These are phyloP conservation scores for Meiosimyza platycephala DNA, from an alignment of 2,888 invertebrate genomes.

Conservation along the genomic window DNA sequence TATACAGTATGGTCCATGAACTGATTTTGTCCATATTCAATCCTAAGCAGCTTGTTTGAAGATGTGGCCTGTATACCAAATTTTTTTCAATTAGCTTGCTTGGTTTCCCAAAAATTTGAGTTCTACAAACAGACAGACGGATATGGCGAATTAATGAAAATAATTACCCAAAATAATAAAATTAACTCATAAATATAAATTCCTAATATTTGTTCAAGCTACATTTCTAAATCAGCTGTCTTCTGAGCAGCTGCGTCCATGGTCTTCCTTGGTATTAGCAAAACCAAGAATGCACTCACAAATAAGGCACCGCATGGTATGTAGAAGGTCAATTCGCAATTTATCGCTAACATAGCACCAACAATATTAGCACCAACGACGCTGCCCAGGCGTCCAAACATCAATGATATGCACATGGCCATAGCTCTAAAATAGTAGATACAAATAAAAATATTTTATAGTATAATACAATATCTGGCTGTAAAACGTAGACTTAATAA, in stretches of 20 bases:
- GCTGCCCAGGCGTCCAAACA: constrained; percentile 69
- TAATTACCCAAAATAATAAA: no score
- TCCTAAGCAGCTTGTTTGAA: no score
- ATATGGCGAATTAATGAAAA: no score
- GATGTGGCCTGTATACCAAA: no score
- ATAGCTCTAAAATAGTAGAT: constrained; percentile 63
- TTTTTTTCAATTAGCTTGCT: no score
- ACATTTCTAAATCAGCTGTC: neutral
- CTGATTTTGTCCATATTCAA: no score
- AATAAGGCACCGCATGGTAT: constrained; percentile 51
- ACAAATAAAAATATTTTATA: neutral
- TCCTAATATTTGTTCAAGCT: neutral
- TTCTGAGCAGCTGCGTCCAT: constrained; percentile 18
- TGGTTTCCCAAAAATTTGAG: no score
- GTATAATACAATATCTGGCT: neutral
- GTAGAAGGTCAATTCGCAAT: constrained; percentile 67
- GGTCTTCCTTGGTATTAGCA: constrained; percentile 49
- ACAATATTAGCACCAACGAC: constrained; percentile 68
- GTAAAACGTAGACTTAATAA: no score
- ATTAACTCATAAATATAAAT: no score
- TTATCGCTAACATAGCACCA: constrained; percentile 66
- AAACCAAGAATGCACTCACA: constrained; percentile 51
- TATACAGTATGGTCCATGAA: no score
- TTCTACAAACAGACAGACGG: no score
- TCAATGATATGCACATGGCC: constrained; percentile 69